Evolutionary conservation across 2,113 vertebrate genomes (phyloP).

Genomic region (Pavo muticus): DNA sequence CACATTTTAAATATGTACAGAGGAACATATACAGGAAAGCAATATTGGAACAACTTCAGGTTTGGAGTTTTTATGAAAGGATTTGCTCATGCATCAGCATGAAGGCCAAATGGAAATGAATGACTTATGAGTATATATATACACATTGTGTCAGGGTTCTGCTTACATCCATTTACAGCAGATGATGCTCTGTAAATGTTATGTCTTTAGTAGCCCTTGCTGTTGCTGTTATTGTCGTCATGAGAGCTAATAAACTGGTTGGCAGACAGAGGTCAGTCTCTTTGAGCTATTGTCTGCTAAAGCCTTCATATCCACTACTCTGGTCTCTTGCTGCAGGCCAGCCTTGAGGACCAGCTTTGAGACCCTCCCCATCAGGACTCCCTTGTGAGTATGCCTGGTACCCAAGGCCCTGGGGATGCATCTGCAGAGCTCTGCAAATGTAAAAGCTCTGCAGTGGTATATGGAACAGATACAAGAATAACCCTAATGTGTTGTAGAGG

Average conservation of each 20-base stretch:
- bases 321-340: background rate
- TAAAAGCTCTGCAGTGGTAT: background rate
- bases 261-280: background rate
- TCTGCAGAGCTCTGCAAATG: background rate
- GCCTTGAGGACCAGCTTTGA: background rate
- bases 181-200: background rate
- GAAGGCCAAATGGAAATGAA: background rate
- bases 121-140: background rate
- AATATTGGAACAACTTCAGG: background rate
- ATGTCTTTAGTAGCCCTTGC: background rate
- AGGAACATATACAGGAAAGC: background rate
- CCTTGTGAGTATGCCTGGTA: background rate
- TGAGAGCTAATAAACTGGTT: background rate
- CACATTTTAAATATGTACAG: background rate
- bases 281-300: background rate
- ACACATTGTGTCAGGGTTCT: background rate
- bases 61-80: background rate
- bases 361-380: too few relatives aligned
- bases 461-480: background rate
- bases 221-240: background rate
- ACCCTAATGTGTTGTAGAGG: rapidly evolving
- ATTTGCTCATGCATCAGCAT: background rate
- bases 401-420: rapidly evolving
- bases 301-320: background rate
- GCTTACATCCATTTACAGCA: background rate